Evolutionary conservation across 2,888 invertebrate genomes (phyloP), one percentile per base, ranked within the genome.

Genomic region (Pherbina coryleti): DNA sequence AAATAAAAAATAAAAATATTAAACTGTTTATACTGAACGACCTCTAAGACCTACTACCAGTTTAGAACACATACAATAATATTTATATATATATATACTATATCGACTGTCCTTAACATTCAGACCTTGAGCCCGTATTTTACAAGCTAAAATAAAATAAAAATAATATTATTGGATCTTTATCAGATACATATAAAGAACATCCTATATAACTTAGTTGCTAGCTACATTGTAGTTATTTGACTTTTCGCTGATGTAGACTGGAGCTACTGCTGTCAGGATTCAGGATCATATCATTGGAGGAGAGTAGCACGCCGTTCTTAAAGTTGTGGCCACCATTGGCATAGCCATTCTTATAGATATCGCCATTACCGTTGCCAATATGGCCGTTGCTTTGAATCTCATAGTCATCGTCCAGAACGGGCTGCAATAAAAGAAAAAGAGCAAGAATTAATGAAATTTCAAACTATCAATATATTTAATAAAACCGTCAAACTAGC

Each of bases 331-430:
- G 78, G 53, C 84, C 83, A 67, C 84, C 82, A 82, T 89, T 89
- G 80, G 85, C 84, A 78, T 86, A 88, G 79, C 88, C 88, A 78
- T 89, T 86, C 75, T 85, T 84, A 76, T 85, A 86, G 78, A 75
- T 81, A 73, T 83, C 81, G 76, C 79, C 86, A 77, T 72, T 72
- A 8, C 22, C 44, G 37, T 37, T 28, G n/a, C 8, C 69, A 79
- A 83, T 72, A 74, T 82, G 87, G 25, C 86, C 87, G 60, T 89
- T 85, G 49, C 79, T 77, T 67, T 79, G 79, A 70, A 57, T 76
- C 82, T 84, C 78, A 71, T 86, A 85, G 69, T 90, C 90, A 77
- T 91, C 91, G 44, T 92, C 93, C 87, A 94, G 87, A n/a, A 95
- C 92, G 81, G 94, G 93, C 94, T 94, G 91, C 1, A 90, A 78